Conservation (phyloP, 2,113 vertebrate genomes). For the Monarcha castaneiventris region DNA sequence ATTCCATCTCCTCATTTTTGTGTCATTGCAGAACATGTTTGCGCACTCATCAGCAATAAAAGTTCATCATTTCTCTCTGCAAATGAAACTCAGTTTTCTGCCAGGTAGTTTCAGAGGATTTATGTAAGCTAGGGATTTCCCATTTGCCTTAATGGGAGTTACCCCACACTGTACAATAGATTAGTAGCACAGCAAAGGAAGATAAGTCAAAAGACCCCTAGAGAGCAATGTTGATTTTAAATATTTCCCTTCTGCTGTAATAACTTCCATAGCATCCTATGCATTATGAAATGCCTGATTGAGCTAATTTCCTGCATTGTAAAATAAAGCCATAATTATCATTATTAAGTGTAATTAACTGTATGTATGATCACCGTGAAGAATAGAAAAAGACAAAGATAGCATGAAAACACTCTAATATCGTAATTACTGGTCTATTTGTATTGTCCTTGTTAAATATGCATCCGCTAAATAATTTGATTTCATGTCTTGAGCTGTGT, state of each 20-base stretch:
- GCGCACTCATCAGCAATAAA: rapidly evolving
- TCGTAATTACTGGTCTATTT: slow-evolving; percentile 17
- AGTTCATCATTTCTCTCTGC: neutral
- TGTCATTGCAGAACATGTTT: neutral
- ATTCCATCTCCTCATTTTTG: neutral
- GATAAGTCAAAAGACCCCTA: slow-evolving; percentile 21
- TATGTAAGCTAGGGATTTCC: neutral
- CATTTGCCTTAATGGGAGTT: slow-evolving; percentile 10
- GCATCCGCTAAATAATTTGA: neutral
- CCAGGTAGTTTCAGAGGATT: neutral
- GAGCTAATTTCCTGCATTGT: slow-evolving; percentile 21
- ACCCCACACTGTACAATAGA: neutral
- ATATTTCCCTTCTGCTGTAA: slow-evolving; percentile 25
- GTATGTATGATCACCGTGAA: neutral
- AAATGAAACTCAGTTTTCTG: neutral
- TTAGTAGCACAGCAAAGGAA: neutral
- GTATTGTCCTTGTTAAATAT: neutral
- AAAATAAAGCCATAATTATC: slow-evolving; percentile 37
- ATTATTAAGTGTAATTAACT: slow-evolving; percentile 54
- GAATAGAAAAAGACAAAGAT: slow-evolving; percentile 7
- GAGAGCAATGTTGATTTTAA: slow-evolving; percentile 42
- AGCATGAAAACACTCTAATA: neutral
- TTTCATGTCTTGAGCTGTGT: neutral
- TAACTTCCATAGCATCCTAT: neutral
- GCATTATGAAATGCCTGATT: slow-evolving; percentile 19